phyloP scores from a whole-genome alignment of 2,797 vertebrate species.

The Pyrocephalus nanus region DNA sequence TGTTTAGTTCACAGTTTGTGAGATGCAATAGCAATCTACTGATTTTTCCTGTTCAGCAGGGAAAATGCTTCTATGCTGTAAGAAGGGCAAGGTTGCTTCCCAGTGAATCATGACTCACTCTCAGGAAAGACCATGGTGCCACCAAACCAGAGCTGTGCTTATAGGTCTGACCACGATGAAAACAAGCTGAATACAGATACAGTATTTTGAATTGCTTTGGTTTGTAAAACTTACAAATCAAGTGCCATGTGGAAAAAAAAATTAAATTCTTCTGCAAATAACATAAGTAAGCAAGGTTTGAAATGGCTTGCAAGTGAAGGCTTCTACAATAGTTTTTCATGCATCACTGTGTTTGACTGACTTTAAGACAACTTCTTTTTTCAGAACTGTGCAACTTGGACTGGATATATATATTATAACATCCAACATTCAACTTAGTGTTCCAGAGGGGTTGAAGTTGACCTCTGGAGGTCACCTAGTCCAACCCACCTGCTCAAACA shows the following conservation, averaged over 20 bases:
- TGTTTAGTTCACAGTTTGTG: not conserved
- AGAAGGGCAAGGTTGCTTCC: not conserved
- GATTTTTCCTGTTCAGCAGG: not conserved
- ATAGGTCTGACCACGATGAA: not conserved
- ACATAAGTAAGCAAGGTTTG: not conserved
- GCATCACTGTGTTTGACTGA: not conserved
- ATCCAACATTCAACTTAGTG: not conserved
- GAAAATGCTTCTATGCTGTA: not conserved
- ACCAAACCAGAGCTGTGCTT: not conserved
- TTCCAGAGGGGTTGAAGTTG: not conserved
- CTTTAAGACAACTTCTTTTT: not conserved
- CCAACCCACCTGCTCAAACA: not conserved
- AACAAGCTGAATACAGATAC: not conserved
- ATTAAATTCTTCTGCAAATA: not conserved
- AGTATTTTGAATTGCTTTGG: not conserved
- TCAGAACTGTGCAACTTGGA: not conserved
- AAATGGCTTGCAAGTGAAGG: not conserved
- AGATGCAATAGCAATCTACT: not conserved
- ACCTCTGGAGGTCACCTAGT: not conserved
- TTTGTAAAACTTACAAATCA: not conserved
- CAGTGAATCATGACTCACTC: not conserved
- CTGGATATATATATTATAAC: not conserved
- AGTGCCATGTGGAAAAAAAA: accelerated
- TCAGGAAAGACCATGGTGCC: not conserved
- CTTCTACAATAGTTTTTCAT: not conserved